Evolutionary conservation across 1,140 invertebrate species (phyloP), one percentile per base, ranked within the genome.

Genomic region (Drosophila orena): DNA sequence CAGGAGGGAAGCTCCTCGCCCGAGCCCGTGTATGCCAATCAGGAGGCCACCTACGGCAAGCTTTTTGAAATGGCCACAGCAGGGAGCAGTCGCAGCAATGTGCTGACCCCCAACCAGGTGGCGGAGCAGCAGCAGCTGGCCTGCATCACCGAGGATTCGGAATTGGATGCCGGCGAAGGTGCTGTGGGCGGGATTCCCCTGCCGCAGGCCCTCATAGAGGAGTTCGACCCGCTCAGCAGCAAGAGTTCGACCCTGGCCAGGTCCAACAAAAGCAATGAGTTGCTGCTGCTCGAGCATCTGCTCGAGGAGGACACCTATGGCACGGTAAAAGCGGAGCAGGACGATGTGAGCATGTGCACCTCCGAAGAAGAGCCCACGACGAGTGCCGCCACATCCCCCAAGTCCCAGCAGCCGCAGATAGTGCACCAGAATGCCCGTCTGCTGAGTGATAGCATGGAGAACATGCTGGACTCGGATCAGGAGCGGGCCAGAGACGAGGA

Each of bases 221-320:
- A 92, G 69, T 92, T 92, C 22, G 92, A 92, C 76, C 92, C 92
- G n/a, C 49, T 92, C 8, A 60, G 34, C 10, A 53, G 75, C 34
- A 89, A 83, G 37, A 68, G 71, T 14, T 74, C 85, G 8, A 92
- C 88, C 0, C 20, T 91, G 17, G 43, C 58, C 6, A 58, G 66
- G 7, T 88, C 72, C n/a, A 84, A 90, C 59, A 92, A 91, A 52
- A 92, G 91, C 50, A 92, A 92, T 64, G 81, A 92, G 53, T 56
- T 92, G 34, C 58, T 92, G 52, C 60, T 92, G 24, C 75, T 92
- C 15, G 91, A 92, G 54, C 81, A 90, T 66, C 62, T 92, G 38
- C 78, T 92, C 10, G 84, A 91, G 65, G 91, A 92, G 61, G 91
- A 91, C 34, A 92, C 91, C 15, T 92, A 92, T 49, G 90, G 90